Evolutionary conservation across 2,113 vertebrate genomes (phyloP).

Genomic region (Oncorhynchus nerka): DNA sequence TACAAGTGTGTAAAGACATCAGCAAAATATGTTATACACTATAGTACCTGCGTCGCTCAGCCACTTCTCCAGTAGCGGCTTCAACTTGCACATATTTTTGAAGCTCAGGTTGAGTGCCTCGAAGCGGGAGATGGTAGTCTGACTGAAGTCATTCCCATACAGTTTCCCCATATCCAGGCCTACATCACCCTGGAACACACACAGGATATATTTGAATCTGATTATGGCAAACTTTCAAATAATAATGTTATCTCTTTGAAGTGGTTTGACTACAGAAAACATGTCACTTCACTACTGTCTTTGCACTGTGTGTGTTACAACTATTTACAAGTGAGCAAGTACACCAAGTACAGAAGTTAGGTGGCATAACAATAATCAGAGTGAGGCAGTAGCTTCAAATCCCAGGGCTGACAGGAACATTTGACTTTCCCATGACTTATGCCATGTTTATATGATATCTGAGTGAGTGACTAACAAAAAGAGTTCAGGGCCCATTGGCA

Average conservation of each 20-base stretch:
- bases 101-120: constrained; percentile 98
- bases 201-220: too few relatives aligned
- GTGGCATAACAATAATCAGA: not conserved
- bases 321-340: not conserved
- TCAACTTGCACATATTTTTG: constrained; percentile 99
- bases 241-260: too few relatives aligned
- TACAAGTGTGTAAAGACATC: not conserved
- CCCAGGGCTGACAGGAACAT: too few relatives aligned
- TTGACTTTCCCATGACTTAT: too few relatives aligned
- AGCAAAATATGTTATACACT: not conserved
- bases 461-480: too few relatives aligned
- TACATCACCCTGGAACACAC: constrained; percentile 83
- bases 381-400: too few relatives aligned
- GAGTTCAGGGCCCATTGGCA: too few relatives aligned
- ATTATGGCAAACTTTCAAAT: too few relatives aligned
- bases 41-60: constrained; percentile 89
- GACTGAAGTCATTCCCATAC: constrained; percentile 98
- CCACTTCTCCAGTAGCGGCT: constrained; percentile 97
- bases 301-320: not conserved
- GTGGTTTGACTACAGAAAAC: too few relatives aligned
- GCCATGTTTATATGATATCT: too few relatives aligned
- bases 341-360: not conserved
- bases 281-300: not conserved
- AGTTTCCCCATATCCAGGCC: constrained; percentile 98
- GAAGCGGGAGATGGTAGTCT: constrained; percentile 96